A percentile compares a stretch with the other conserved stretches of the same genome.
These are phyloP conservation scores for Phocides pigmalion DNA, from an alignment of 1,140 invertebrate species.

Conservation along the genomic window DNA sequence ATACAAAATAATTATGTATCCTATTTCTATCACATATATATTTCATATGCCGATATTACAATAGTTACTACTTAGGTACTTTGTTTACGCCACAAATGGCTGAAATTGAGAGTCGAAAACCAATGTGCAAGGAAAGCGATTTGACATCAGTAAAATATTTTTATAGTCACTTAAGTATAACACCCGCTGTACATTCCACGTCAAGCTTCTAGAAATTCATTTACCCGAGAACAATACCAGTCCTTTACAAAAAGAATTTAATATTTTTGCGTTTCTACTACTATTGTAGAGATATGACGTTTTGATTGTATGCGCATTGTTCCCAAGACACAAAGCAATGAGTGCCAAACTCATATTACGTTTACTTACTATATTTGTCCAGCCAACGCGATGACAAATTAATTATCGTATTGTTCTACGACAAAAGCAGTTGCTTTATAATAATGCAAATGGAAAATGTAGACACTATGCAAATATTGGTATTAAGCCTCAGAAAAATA, in stretches of 20 bases:
- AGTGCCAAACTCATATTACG: constrained; percentile 58
- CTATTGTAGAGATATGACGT: constrained; percentile 47
- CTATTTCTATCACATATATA: too few relatives aligned
- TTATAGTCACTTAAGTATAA: background rate
- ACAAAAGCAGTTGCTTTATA: constrained; percentile 45
- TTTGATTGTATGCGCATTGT: constrained; percentile 49
- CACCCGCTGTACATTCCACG: background rate
- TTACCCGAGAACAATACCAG: constrained; percentile 29
- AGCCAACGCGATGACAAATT: constrained; percentile 52
- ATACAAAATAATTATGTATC: too few relatives aligned
- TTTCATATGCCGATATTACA: too few relatives aligned
- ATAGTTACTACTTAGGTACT: too few relatives aligned
- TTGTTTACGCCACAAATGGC: background rate
- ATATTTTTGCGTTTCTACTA: constrained; percentile 42
- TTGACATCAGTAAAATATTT: background rate
- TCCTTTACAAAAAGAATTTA: constrained; percentile 36
- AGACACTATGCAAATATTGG: constrained; percentile 19
- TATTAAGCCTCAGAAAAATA: background rate
- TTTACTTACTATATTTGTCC: constrained; percentile 54
- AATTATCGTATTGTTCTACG: constrained; percentile 60
- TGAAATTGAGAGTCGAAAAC: background rate
- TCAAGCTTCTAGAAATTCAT: background rate
- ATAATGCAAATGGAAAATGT: constrained; percentile 30
- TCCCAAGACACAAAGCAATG: constrained; percentile 43
- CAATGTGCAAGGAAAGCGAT: background rate